Evolutionary conservation across 2,888 invertebrate species (phyloP).

Genomic region (Phania funesta): DNA sequence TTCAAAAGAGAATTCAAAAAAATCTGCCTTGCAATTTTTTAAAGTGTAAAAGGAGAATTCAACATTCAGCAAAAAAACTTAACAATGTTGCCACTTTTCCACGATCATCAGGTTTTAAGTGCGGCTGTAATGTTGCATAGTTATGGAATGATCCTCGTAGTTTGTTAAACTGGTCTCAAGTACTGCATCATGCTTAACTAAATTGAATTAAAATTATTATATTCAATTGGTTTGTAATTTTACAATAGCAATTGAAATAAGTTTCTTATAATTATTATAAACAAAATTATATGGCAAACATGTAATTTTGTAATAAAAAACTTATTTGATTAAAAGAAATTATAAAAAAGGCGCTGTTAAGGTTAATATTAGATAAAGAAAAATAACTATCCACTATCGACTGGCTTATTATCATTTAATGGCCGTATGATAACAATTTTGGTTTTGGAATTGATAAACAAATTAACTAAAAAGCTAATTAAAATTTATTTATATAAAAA

Average conservation of each 20-base stretch:
- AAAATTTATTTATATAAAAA: neutral
- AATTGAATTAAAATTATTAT: slow-evolving; percentile 32
- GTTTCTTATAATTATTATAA: slow-evolving; percentile 2
- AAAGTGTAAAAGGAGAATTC: too few species aligned
- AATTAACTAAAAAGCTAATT: slow-evolving; percentile 13
- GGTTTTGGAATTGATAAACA: slow-evolving; percentile 8
- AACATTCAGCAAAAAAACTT: too few species aligned
- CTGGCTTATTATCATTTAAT: neutral
- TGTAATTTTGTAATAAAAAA: slow-evolving; percentile 12
- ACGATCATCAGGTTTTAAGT: too few species aligned
- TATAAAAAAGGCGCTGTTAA: slow-evolving; percentile 5
- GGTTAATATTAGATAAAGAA: slow-evolving; percentile 1
- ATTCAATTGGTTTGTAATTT: slow-evolving; percentile 1
- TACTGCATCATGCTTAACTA: slow-evolving; percentile 1
- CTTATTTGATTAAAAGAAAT: neutral
- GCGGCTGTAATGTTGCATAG: too few species aligned
- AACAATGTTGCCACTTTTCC: too few species aligned
- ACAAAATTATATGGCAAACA: slow-evolving; percentile 21
- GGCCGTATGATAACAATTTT: slow-evolving; percentile 13
- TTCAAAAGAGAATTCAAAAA: too few species aligned
- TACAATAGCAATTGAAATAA: slow-evolving; percentile 14
- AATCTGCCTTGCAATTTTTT: too few species aligned
- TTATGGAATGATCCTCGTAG: neutral
- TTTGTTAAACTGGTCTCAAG: slow-evolving; percentile 9
- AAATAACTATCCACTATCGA: neutral